phyloP scores from a whole-genome alignment of 2,797 vertebrate species.

The Morus bassanus region DNA sequence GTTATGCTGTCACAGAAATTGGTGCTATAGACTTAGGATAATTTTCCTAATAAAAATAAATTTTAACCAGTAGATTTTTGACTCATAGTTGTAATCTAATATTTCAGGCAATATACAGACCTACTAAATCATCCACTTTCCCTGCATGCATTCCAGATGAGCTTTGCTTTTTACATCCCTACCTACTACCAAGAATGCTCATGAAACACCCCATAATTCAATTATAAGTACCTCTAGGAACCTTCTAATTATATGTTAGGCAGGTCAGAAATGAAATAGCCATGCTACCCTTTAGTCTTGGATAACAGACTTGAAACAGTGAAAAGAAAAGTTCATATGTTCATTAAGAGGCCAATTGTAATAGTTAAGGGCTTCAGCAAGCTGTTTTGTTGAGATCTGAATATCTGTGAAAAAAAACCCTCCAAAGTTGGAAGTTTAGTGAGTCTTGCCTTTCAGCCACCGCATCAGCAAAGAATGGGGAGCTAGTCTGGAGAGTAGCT shows the following conservation, averaged over 20 bases:
- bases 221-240: slow-evolving; percentile 69
- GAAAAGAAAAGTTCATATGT: slow-evolving; percentile 68
- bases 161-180: slow-evolving; percentile 47
- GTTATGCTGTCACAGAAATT: slow-evolving; percentile 54
- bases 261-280: slow-evolving; percentile 66
- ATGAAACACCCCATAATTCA: slow-evolving; percentile 65
- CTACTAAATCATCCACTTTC: slow-evolving; percentile 27
- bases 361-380: slow-evolving; percentile 34
- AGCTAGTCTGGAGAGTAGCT: background rate
- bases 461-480: background rate
- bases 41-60: slow-evolving; percentile 68
- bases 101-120: slow-evolving; percentile 51
- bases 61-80: slow-evolving; percentile 51
- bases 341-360: slow-evolving; percentile 65
- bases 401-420: slow-evolving; percentile 12
- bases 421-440: slow-evolving; percentile 14
- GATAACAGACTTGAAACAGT: slow-evolving; percentile 57
- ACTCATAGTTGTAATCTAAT: slow-evolving; percentile 48
- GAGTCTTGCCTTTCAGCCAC: background rate
- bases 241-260: slow-evolving; percentile 67
- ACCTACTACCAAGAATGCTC: slow-evolving; percentile 56
- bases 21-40: slow-evolving; percentile 42
- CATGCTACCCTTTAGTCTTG: slow-evolving; percentile 56
- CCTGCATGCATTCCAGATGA: slow-evolving; percentile 47
- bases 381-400: slow-evolving; percentile 47